Conservation (phyloP, 2,113 vertebrate species). For the Laterallus jamaicensis region DNA sequence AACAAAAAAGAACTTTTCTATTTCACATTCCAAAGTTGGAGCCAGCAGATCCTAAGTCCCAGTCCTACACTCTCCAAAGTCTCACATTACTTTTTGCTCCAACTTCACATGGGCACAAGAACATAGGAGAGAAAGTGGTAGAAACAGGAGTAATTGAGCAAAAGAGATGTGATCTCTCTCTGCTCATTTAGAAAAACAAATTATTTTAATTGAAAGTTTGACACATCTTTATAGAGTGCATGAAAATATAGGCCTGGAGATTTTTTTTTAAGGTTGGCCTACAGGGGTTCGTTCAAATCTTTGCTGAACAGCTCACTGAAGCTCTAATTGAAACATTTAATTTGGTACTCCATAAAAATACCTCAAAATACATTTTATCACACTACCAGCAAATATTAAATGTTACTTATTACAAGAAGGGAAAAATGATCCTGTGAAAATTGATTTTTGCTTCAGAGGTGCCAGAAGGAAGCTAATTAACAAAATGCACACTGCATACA, state of each 20-base stretch:
- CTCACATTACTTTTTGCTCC: background rate
- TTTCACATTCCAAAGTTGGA: background rate
- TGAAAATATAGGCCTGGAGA: constrained; percentile 18
- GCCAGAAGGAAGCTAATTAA: constrained; percentile 50
- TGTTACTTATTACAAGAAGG: constrained; percentile 26
- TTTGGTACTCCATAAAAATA: constrained; percentile 60
- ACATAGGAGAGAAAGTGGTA: background rate
- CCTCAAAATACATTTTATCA: background rate
- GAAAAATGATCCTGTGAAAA: constrained; percentile 40
- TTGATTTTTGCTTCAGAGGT: constrained; percentile 38
- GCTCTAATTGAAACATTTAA: constrained; percentile 65
- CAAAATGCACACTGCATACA: background rate
- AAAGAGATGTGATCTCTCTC: constrained; percentile 41
- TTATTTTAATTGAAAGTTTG: constrained; percentile 53
- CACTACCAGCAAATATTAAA: constrained; percentile 45
- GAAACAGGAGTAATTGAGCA: constrained; percentile 47
- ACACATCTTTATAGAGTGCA: constrained; percentile 26
- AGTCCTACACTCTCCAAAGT: background rate
- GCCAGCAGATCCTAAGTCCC: background rate
- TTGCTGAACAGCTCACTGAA: constrained; percentile 33
- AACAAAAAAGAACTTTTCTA: background rate
- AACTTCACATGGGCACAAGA: background rate
- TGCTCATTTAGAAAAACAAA: constrained; percentile 28
- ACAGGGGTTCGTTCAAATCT: constrained; percentile 46
- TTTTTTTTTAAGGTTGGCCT: constrained; percentile 27